Base-by-base conservation (phyloP, 1,140 invertebrate species). In the Polyergus mexicanus region DNA sequence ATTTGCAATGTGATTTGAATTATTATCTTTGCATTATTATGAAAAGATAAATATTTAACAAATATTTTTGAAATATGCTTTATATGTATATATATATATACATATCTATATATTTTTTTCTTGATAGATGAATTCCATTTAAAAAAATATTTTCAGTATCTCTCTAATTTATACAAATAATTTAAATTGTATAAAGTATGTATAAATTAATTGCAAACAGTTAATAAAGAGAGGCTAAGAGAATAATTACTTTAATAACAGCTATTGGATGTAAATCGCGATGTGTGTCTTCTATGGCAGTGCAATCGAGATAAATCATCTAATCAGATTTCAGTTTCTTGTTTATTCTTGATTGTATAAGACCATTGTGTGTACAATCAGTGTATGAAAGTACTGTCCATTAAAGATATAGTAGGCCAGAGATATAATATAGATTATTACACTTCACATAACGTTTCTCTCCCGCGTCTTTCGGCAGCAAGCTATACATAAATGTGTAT, bases 401-500 rank as follows among this genome's bases (percentile, higher is more conserved):
- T 66, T 86, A 86, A 51, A 83, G 68, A 84, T 88, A 72, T 83
- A 88, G 32, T 91, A 91, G 84, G 87, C 87, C 90, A 90, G 71
- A 77, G 65, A 88, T 81, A 60, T 90, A 91, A 89, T 90, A 91
- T 89, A 90, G 66, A 89, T 75, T 35, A 80, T 88, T 72, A 86
- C 51, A 86, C 51, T 85, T 16, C 80, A 85, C 47, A 54, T 89
- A 77, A 83, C 41, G 88, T 75, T 13, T 32, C 13, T 22, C 56
- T 16, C 65, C 38, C 63, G 77, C 87, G 6, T 76, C 78, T 88
- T 86, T 88, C 88, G 88, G 88, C 88, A 92, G 89, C 90, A 92
- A 93, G 88, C 90, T 72, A 89, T 91, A 92, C 88, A 85, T 92
- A 92, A 86, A 65, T 89, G 87, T 87, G 77, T 32, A 32, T 81